These are phyloP conservation scores for Fistularia tabacaria DNA, from an alignment of 2,797 vertebrate species.

Conservation along the genomic window DNA sequence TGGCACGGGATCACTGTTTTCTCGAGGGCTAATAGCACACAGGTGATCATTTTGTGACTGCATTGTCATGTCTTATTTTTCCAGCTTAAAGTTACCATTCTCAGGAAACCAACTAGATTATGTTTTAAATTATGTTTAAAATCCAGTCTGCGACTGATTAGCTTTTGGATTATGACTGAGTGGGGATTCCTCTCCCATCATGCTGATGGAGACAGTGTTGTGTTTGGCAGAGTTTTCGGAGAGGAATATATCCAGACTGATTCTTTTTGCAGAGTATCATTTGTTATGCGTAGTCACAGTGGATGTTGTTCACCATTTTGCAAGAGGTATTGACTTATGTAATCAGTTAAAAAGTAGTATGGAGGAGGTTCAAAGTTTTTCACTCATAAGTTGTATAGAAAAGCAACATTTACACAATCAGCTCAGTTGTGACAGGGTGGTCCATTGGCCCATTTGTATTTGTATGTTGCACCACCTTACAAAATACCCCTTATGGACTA, in stretches of 20 bases:
- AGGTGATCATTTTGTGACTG: neutral
- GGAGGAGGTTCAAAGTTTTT: too few species aligned
- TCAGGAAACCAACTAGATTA: neutral
- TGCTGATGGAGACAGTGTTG: slow-evolving; percentile 1
- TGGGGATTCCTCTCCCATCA: neutral
- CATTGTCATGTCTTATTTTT: slow-evolving; percentile 7
- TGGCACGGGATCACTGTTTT: neutral
- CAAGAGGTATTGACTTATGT: too few species aligned
- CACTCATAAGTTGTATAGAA: too few species aligned
- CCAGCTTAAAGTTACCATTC: neutral
- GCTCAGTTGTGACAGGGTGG: slow-evolving; percentile 4
- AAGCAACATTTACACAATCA: slow-evolving; percentile 32
- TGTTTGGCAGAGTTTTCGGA: neutral
- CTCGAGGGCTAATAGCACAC: slow-evolving; percentile 4
- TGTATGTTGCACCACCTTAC: slow-evolving; percentile 1
- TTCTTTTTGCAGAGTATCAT: neutral
- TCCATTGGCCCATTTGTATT: slow-evolving; percentile 21
- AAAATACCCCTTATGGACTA: slow-evolving; percentile 12
- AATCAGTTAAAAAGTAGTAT: too few species aligned
- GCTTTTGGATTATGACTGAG: too few species aligned
- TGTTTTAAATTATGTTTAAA: too few species aligned
- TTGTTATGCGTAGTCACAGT: neutral
- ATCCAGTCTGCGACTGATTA: too few species aligned
- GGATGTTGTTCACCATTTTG: neutral
- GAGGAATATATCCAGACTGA: neutral